A percentile compares a stretch with the other conserved stretches of the same genome.
Conservation (phyloP, 1,140 invertebrate species). For the Neodiprion lecontei region DNA sequence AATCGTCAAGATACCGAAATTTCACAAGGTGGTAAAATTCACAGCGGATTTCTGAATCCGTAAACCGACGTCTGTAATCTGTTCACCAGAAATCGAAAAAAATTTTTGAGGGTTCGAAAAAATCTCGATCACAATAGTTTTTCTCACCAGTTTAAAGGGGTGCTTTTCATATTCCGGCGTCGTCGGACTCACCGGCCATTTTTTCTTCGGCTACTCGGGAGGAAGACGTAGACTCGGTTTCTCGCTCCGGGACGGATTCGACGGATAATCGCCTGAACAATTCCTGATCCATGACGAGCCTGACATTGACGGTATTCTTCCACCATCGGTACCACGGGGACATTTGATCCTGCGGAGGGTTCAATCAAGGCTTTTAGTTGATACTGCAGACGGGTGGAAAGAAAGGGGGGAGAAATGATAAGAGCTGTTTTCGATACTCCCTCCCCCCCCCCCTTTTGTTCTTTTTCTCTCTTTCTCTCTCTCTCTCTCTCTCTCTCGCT, state of each 20-base stretch:
- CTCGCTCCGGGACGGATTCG: conserved; percentile 35
- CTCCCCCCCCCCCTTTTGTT: background rate
- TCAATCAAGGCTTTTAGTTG: background rate
- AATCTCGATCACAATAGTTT: background rate
- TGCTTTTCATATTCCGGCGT: conserved; percentile 26
- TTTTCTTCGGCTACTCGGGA: background rate
- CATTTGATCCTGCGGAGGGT: conserved; percentile 52
- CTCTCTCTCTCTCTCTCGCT: background rate
- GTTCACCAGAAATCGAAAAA: too few relatives aligned
- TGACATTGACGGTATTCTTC: conserved; percentile 54
- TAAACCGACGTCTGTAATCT: too few relatives aligned
- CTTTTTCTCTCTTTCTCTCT: background rate
- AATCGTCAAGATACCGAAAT: too few relatives aligned
- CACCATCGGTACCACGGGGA: conserved; percentile 61
- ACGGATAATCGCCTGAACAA: conserved; percentile 35
- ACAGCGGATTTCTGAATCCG: too few relatives aligned
- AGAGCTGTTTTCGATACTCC: conserved; percentile 16
- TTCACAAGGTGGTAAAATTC: too few relatives aligned
- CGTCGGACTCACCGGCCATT: conserved; percentile 18
- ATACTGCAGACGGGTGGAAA: background rate
- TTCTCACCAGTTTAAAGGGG: conserved; percentile 1
- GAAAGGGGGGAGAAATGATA: background rate
- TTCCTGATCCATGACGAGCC: conserved; percentile 48
- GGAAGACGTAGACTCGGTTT: conserved; percentile 32
- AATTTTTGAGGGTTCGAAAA: too few relatives aligned